Evolutionary conservation across 2,113 vertebrate genomes (phyloP), one percentile per base, ranked within the genome.

Genomic region (Microtus pennsylvanicus): DNA sequence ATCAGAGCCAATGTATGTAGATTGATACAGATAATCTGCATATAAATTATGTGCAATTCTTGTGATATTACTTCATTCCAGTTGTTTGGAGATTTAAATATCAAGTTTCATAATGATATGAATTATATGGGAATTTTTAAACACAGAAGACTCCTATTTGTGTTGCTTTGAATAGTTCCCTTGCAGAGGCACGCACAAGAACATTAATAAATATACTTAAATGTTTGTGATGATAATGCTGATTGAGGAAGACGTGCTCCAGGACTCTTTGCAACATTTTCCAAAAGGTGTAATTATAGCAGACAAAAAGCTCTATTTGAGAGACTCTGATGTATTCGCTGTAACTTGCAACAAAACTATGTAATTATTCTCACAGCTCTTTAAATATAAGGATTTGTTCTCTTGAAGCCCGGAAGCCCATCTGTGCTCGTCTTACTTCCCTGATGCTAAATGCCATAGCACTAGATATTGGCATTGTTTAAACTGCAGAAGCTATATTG

Each of bases 341-440:
- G 86, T 89, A 96, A 96, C 90, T 97, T 94, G 74, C 89, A 93
- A 96, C 77, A 94, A 94, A 96, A 81, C 92, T 96, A 65, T 96
- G 95, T 95, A 97, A 98, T 97, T 97, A 97, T 97, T 97, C 95
- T 95, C 94, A 94, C 65, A 97, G 96, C 97, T 97, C 97, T 95
- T 98, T 96, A 97, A 97, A 97, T 97, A 91, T 97, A 97, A 97
- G 91, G 65, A 97, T 98, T 97, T 97, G 95, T 97, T 98, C 97
- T 92, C 94, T 95, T 95, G 88, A 97, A 97, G 95, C 69, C 90
- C 90, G 70, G 91, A 95, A 96, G 77, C 82, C 97, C 96, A 97
- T 98, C 96, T 98, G 97, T 91, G 92, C 91, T 75, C 5, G 50
- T 74, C 90, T 91, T 90, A 92, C 95, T 96, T 95, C 58, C 90